A percentile compares a stretch with the other conserved stretches of the same genome.
Conservation (phyloP, 1,140 invertebrate genomes). For the Cotesia vestalis region DNA sequence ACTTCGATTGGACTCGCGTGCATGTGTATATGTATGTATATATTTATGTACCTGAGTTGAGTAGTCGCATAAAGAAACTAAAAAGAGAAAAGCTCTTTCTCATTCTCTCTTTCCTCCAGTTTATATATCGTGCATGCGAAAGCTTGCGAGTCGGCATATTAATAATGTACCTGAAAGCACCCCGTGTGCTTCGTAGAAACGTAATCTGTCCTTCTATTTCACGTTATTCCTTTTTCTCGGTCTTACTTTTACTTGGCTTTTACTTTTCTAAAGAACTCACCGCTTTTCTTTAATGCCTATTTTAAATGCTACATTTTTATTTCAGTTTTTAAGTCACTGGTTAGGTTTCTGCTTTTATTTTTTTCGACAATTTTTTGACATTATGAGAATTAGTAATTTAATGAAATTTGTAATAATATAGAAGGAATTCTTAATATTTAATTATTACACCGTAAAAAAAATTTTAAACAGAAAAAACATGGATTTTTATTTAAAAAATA, state of each 20-base stretch:
- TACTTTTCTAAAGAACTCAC: too few relatives aligned
- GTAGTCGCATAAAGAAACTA: not conserved
- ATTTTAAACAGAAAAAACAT: too few relatives aligned
- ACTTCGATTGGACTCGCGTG: slow-evolving; percentile 30
- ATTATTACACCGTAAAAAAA: too few relatives aligned
- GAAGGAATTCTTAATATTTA: too few relatives aligned
- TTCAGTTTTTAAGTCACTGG: not conserved
- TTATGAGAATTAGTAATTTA: too few relatives aligned
- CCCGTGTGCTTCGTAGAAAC: not conserved
- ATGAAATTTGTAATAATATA: too few relatives aligned
- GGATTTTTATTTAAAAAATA: too few relatives aligned
- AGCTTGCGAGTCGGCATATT: slow-evolving; percentile 20
- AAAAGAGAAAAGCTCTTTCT: not conserved
- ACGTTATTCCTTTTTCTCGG: slow-evolving; percentile 2
- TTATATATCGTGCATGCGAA: slow-evolving; percentile 25
- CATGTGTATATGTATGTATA: slow-evolving; percentile 22
- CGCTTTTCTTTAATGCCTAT: not conserved
- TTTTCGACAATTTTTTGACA: too few relatives aligned
- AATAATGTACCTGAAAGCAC: slow-evolving; percentile 28
- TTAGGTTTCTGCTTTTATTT: too few relatives aligned
- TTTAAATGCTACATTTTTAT: not conserved
- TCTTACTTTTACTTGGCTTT: slow-evolving; percentile 6
- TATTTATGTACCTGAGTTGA: not conserved
- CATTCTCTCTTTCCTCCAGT: not conserved
- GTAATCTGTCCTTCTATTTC: slow-evolving; percentile 25